Evolutionary conservation across 2,113 vertebrate genomes (phyloP).

Genomic region (Gobiocypris rarus): DNA sequence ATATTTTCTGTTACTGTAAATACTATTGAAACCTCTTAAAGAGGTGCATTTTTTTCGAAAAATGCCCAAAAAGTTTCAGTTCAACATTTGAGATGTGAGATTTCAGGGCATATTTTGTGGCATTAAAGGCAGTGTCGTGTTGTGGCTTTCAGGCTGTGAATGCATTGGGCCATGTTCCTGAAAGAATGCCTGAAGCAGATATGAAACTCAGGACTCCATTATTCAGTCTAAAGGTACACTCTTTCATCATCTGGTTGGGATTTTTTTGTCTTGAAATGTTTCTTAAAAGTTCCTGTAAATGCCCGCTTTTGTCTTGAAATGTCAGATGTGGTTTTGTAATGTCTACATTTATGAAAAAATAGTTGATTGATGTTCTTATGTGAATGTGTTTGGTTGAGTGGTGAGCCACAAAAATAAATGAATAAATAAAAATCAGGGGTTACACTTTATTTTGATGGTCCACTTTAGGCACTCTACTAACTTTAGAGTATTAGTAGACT

Average conservation of each 20-base stretch:
- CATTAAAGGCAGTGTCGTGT: constrained; percentile 46
- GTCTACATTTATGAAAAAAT: not conserved
- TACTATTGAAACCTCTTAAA: not conserved
- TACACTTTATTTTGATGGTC: too few relatives aligned
- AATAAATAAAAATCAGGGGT: too few relatives aligned
- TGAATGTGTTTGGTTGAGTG: not conserved
- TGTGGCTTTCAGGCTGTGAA: constrained; percentile 74
- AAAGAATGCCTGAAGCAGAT: constrained; percentile 70
- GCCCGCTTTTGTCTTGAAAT: not conserved
- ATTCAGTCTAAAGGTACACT: constrained; percentile 82
- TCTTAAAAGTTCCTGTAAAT: not conserved
- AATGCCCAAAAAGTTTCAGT: constrained; percentile 1
- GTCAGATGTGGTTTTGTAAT: not conserved
- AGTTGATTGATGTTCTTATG: not conserved
- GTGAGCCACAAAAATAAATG: not conserved
- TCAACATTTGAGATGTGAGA: not conserved
- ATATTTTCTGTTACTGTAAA: not conserved
- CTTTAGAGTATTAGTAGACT: too few relatives aligned
- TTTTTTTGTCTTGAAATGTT: not conserved
- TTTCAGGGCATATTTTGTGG: not conserved
- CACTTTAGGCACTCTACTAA: too few relatives aligned
- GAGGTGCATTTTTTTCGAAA: not conserved
- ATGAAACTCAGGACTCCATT: constrained; percentile 74
- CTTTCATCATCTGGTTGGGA: not conserved
- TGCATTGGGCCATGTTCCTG: constrained; percentile 72